Evolutionary conservation across 1,140 invertebrate genomes (phyloP), one percentile per base, ranked within the genome.

Genomic region (Microplitis mediator): DNA sequence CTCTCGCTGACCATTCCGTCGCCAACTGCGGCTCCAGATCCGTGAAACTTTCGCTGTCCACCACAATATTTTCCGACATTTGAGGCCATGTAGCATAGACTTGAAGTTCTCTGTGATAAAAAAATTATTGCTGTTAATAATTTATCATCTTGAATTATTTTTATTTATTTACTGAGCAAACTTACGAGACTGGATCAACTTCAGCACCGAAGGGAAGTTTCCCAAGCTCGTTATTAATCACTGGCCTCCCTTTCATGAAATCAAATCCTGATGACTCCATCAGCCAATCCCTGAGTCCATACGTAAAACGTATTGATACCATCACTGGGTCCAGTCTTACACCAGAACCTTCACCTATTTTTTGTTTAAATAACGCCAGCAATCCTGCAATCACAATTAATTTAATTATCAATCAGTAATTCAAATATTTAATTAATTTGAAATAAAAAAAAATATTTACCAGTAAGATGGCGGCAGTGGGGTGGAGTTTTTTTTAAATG

Each of bases 21-120:
- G 97, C 96, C 78, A 93, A 90, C 32, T 93, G 85, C 8, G 97
- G 95, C 80, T 97, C 92, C 77, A 98, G 92, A 87, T 98, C 95
- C 51, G 93, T 94, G 82, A 95, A 95, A 69, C 90, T 91, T 81
- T 95, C 92, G 75, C 92, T 95, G 80, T 98, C 97, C 1, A 97
- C 91, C 35, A 98, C 91, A 36, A 95, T 90, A 83, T 94, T 93
- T 82, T 98, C 96, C 3, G 92, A 91, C 61, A 98, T 87, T 82
- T 92, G 89, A 3, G 93, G 93, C 97, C 97, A 99, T 6, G 93
- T 94, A n/a, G 94, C 92, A 80, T 92, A 93, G 3, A 98, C 84
- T 73, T 93, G 88, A 34, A 97, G 88, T 84, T 93, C 91, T 60
- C 92, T 93, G 72, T 91, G 84, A 85, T 77, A 69, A 74, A 82